phyloP scores from a whole-genome alignment of 2,797 vertebrate species.

The Ispidina picta region DNA sequence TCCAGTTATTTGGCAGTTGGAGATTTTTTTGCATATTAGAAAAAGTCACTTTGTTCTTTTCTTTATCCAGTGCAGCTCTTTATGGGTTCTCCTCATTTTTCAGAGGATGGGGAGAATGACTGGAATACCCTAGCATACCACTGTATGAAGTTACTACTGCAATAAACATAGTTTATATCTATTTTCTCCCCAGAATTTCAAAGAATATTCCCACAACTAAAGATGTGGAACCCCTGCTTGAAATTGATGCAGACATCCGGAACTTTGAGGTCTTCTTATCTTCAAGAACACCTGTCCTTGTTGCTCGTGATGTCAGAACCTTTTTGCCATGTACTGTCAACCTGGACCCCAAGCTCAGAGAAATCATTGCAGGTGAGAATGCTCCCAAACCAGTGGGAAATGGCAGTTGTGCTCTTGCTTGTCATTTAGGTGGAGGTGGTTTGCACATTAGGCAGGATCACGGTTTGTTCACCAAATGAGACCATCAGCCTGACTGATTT shows the following conservation, averaged over 20 bases:
- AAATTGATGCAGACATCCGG: constrained; percentile 94
- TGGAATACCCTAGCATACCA: background rate
- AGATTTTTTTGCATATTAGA: background rate
- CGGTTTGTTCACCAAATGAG: background rate
- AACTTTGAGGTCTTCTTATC: constrained; percentile 98
- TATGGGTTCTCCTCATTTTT: background rate
- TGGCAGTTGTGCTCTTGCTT: background rate
- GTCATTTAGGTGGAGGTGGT: background rate
- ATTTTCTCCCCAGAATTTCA: constrained; percentile 82
- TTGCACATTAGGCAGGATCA: background rate
- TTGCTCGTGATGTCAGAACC: constrained; percentile 90
- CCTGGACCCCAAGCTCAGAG: constrained; percentile 94
- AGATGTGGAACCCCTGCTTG: constrained; percentile 96
- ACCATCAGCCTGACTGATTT: background rate
- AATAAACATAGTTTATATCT: background rate
- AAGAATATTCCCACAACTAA: constrained; percentile 98
- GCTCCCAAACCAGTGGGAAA: background rate
- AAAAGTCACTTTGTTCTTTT: background rate
- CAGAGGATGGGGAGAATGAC: background rate
- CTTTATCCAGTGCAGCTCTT: background rate
- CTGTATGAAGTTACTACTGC: background rate
- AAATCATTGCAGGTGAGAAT: constrained; percentile 92
- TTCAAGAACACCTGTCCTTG: constrained; percentile 92
- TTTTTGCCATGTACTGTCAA: constrained; percentile 98
- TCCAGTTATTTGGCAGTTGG: background rate